Conservation (phyloP, 2,888 invertebrate species). For the Athetis lepigone region DNA sequence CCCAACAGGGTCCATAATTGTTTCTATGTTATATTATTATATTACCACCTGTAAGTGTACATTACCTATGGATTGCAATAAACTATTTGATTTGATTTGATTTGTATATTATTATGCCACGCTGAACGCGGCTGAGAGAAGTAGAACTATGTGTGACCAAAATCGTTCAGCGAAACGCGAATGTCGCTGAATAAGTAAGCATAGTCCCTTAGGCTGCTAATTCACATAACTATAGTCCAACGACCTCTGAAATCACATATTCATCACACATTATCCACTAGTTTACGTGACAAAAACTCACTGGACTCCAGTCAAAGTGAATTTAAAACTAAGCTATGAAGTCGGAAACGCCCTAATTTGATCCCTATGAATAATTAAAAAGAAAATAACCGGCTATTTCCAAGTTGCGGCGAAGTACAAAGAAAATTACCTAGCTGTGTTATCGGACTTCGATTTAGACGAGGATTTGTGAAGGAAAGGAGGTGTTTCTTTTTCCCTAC, state of each 20-base stretch:
- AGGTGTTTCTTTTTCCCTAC: too few species aligned
- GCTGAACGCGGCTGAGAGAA: too few species aligned
- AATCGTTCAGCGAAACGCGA: too few species aligned
- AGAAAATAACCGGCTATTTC: constrained; percentile 36
- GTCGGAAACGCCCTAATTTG: constrained; percentile 49
- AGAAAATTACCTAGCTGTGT: constrained; percentile 49
- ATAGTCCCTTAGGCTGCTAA: neutral
- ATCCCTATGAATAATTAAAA: constrained; percentile 58
- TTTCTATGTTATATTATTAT: too few species aligned
- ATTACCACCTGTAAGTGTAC: too few species aligned
- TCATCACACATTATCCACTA: neutral
- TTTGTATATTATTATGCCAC: too few species aligned
- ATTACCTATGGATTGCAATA: too few species aligned
- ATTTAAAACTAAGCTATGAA: constrained; percentile 35
- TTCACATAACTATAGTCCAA: constrained; percentile 12
- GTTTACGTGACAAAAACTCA: constrained; percentile 23
- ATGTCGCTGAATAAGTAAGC: too few species aligned
- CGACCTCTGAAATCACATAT: constrained; percentile 9
- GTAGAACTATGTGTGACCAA: too few species aligned
- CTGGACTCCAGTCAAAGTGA: constrained; percentile 38
- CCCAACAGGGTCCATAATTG: too few species aligned
- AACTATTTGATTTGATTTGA: too few species aligned
- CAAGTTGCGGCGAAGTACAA: constrained; percentile 37
- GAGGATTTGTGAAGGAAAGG: constrained; percentile 6
- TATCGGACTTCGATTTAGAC: constrained; percentile 43